Base-by-base conservation (phyloP, 2,113 vertebrate species). In the Ranitomeya imitator region DNA sequence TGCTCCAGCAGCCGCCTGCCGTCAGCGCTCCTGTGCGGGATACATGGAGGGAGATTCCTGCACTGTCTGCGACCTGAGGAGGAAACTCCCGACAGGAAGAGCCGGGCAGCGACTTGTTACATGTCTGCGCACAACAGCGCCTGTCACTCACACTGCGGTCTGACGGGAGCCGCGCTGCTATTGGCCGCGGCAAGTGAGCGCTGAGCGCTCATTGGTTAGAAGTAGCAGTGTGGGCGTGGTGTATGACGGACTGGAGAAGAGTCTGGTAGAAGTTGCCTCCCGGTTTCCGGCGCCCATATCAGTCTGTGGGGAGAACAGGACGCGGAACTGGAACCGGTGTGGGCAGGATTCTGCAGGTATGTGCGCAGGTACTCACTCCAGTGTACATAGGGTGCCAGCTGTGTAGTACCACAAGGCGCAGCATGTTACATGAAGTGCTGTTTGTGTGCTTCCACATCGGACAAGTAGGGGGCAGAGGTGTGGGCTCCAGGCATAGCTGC, bases 151-250 rank as follows among this genome's bases (percentile, higher is more conserved):
- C 3, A 15, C 5, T 6, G 21, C 1, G 18, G 74, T 0, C 4
- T 13, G 76, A 21, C 51, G 19, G n/a, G 26, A 21, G 26, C 37
- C 37, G 7, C 81, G 37, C 81, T 54, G 21, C 81, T 69, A 83
- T 83, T 83, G 81, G 81, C 52, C 12, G 12, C 16, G 19, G 10
- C 21, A 13, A 14, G 71, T 45, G 71, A 0, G 63, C 11, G 19
- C 21, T 16, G 10, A 15, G 8, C 3, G 31, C 5, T 13, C 9
- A 54, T 83, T 54, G 81, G 81, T 0, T 45, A 69, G 81, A 69
- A 83, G 81, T 83, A n/a, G 14, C 26, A 8, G 12, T 13, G 81
- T 83, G 61, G 81, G 81, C 81, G 81, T 54, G 63, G 61, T 9
- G 8, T 14, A 2, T 61, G 61, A 1, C 15, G 26, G 76, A 15